A percentile compares a stretch with the other conserved stretches of the same genome.
Evolutionary conservation across 2,797 vertebrate genomes (phyloP).

Genomic region (Karalla daura): DNA sequence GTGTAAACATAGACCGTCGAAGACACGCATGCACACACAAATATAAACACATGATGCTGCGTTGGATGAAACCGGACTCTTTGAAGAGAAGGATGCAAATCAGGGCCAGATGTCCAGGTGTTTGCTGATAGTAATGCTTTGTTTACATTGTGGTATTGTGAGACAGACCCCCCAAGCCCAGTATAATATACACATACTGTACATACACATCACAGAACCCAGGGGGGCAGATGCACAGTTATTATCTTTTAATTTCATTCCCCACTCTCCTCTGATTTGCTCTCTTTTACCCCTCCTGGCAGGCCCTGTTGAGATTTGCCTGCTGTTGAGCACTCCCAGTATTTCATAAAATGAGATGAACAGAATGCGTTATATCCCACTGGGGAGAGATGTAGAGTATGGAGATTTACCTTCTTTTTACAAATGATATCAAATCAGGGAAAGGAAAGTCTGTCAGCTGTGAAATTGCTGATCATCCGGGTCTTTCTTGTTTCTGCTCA

Average conservation of each 20-base stretch:
- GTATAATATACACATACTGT: conserved; percentile 31
- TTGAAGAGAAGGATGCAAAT: conserved; percentile 30
- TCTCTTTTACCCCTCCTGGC: conserved; percentile 62
- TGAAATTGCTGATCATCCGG: conserved; percentile 89
- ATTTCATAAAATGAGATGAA: conserved; percentile 74
- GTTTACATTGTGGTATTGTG: conserved; percentile 42
- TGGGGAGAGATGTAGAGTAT: conserved; percentile 58
- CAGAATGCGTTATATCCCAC: conserved; percentile 73
- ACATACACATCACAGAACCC: conserved; percentile 34
- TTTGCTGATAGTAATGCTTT: conserved; percentile 57
- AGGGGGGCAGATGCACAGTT: conserved; percentile 68
- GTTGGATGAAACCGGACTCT: conserved; percentile 12
- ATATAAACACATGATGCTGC: conserved; percentile 29
- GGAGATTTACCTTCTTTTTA: conserved; percentile 74
- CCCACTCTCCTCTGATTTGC: conserved; percentile 69
- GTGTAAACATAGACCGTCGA: conserved; percentile 20
- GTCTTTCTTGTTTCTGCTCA: conserved; percentile 79
- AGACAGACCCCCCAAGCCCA: conserved; percentile 25
- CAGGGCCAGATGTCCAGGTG: conserved; percentile 59
- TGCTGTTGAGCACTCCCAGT: conserved; percentile 64
- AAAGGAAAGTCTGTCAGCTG: conserved; percentile 82
- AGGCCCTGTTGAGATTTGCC: conserved; percentile 56
- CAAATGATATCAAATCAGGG: conserved; percentile 84
- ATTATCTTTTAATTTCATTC: conserved; percentile 78
- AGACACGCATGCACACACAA: neutral